These are phyloP conservation scores for Furcula furcula DNA, from an alignment of 2,888 invertebrate species.

Conservation along the genomic window DNA sequence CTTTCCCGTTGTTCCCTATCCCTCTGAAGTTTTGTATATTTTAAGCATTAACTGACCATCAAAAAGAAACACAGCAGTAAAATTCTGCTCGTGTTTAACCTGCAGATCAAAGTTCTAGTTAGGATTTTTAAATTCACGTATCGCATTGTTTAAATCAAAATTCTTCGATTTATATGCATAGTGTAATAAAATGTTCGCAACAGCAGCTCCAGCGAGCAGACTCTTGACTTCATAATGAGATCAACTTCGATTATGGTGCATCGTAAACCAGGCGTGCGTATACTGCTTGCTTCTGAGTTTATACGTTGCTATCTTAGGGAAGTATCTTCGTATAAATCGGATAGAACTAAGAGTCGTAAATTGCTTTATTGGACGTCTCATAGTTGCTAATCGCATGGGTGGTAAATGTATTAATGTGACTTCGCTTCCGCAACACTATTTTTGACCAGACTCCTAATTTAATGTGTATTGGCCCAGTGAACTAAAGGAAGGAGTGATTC, in stretches of 20 bases:
- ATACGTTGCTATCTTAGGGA: no score
- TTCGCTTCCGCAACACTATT: no score
- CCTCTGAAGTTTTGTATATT: background rate
- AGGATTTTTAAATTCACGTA: background rate
- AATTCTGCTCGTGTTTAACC: background rate
- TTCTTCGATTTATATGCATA: background rate
- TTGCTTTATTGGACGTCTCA: no score
- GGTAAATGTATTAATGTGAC: no score
- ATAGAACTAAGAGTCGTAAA: no score
- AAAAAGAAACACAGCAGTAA: background rate
- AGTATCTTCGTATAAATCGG: no score
- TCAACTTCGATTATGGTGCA: background rate
- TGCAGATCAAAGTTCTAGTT: no score
- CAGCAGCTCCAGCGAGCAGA: background rate
- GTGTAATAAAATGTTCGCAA: background rate
- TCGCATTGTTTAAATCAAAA: slow-evolving; percentile 1
- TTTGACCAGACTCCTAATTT: no score
- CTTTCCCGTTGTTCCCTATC: background rate
- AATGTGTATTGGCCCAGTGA: no score
- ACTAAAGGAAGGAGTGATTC: no score
- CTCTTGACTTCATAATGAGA: background rate
- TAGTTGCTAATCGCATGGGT: no score
- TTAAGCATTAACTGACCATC: background rate
- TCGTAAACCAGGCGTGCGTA: background rate
- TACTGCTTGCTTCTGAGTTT: no score